Evolutionary conservation across 2,113 vertebrate genomes (phyloP).

Genomic region (Scomber scombrus): DNA sequence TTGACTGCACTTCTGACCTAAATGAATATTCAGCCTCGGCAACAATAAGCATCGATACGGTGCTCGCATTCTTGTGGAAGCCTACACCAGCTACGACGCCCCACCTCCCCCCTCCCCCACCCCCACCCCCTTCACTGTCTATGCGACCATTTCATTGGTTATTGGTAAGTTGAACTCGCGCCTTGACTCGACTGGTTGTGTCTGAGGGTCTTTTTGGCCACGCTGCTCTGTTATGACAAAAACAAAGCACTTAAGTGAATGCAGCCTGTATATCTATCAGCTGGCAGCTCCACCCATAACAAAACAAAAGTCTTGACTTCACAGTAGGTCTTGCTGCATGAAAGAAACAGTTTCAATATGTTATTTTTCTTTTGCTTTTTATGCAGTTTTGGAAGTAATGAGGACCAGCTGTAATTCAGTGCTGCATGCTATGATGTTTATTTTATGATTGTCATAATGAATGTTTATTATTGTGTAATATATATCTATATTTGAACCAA

Average conservation of each 20-base stretch:
- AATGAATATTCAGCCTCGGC: background rate
- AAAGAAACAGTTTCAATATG: background rate
- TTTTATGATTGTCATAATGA: background rate
- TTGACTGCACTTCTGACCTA: background rate
- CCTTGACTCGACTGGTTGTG: background rate
- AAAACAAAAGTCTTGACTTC: background rate
- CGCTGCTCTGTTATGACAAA: background rate
- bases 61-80: background rate
- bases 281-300: too few species aligned
- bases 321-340: background rate
- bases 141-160: slow-evolving; percentile 5
- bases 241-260: background rate
- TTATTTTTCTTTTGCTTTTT: background rate
- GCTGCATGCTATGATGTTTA: background rate
- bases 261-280: background rate
- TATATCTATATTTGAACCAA: background rate
- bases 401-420: background rate
- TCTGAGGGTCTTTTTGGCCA: background rate
- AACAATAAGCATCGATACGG: background rate
- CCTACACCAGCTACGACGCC: background rate
- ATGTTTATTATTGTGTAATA: background rate
- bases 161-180: slow-evolving; percentile 1
- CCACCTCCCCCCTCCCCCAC: background rate
- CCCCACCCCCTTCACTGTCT: background rate
- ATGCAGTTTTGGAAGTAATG: background rate